Percentiles rank a stretch among this genome's conserved stretches.
These are phyloP conservation scores for Heliothis virescens DNA, from an alignment of 1,140 invertebrate genomes.

Conservation along the genomic window DNA sequence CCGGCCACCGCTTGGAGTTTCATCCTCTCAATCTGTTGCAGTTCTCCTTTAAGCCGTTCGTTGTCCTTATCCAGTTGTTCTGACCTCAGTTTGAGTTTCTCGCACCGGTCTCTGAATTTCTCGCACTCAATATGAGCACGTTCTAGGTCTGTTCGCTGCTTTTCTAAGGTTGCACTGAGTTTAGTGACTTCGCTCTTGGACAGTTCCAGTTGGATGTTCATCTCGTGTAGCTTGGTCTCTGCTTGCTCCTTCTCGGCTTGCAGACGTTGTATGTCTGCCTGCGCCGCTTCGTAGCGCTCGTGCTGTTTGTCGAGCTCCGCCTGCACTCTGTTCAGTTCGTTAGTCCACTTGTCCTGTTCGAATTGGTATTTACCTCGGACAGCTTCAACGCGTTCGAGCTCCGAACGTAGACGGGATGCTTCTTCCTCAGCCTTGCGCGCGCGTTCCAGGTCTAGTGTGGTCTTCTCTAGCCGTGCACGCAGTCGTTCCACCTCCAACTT, in stretches of 20 bases:
- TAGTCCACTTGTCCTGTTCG: slow-evolving; percentile 93
- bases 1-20: slow-evolving; percentile 87
- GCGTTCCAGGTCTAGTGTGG: slow-evolving; percentile 91
- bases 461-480: slow-evolving; percentile 93
- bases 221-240: slow-evolving; percentile 93
- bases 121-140: slow-evolving; percentile 94
- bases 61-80: slow-evolving; percentile 92
- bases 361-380: slow-evolving; percentile 95
- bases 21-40: slow-evolving; percentile 90
- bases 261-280: slow-evolving; percentile 91
- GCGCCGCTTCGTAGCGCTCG: slow-evolving; percentile 91
- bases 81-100: slow-evolving; percentile 91
- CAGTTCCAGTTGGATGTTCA: slow-evolving; percentile 92
- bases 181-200: slow-evolving; percentile 92
- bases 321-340: slow-evolving; percentile 80
- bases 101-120: slow-evolving; percentile 93
- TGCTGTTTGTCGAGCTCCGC: slow-evolving; percentile 90
- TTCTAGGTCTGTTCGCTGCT: slow-evolving; percentile 92
- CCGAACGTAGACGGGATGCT: slow-evolving; percentile 88
- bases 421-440: slow-evolving; percentile 90
- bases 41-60: slow-evolving; percentile 90
- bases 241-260: slow-evolving; percentile 89
- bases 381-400: slow-evolving; percentile 91
- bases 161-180: slow-evolving; percentile 90
- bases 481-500: slow-evolving; percentile 94